These are phyloP conservation scores for Lagopus leucura DNA, from an alignment of 2,113 vertebrate genomes.

Conservation along the genomic window DNA sequence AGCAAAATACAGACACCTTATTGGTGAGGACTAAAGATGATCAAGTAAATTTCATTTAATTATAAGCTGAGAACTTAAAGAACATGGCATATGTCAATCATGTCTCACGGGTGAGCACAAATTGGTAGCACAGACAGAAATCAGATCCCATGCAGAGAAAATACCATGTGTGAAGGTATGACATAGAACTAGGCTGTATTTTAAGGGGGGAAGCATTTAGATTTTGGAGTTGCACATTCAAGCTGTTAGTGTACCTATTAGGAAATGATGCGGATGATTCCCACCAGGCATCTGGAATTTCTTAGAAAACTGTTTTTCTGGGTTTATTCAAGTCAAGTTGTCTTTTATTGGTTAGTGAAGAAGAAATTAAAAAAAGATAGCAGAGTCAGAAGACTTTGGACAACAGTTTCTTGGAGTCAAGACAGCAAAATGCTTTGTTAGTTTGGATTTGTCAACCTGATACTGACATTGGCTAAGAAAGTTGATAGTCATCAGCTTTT, in stretches of 20 bases:
- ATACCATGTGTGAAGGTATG: fast-evolving
- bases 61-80: neutral
- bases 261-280: neutral
- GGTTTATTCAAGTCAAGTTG: neutral
- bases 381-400: neutral
- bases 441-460: neutral
- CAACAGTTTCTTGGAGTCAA: neutral
- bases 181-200: neutral
- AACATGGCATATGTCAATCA: neutral
- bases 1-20: neutral
- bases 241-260: neutral
- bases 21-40: neutral
- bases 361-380: neutral
- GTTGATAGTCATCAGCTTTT: neutral
- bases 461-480: neutral
- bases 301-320: neutral
- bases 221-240: neutral
- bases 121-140: neutral
- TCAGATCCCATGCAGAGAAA: neutral
- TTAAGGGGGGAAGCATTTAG: neutral
- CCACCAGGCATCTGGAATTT: neutral
- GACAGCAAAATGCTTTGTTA: neutral
- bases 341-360: neutral
- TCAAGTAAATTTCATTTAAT: neutral
- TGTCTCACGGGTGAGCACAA: neutral